phyloP scores from a whole-genome alignment of 2,888 invertebrate species.

The Hermaeophaga mercurialis region DNA sequence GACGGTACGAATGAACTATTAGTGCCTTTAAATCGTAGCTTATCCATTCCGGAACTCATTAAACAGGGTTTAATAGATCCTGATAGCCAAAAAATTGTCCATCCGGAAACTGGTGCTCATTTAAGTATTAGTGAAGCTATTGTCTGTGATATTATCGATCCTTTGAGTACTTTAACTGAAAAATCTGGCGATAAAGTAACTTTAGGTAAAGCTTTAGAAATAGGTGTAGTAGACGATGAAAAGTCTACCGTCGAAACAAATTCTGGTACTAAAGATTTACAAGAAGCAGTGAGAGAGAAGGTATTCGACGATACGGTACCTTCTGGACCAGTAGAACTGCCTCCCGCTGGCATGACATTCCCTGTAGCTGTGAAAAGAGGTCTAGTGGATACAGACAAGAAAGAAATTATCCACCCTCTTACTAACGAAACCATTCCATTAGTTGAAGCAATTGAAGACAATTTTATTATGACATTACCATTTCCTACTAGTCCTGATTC shows the following conservation, averaged over 20 bases:
- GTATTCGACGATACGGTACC: slow-evolving; percentile 62
- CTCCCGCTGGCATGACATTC: slow-evolving; percentile 83
- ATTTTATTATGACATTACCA: slow-evolving; percentile 81
- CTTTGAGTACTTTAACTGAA: slow-evolving; percentile 71
- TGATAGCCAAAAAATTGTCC: slow-evolving; percentile 74
- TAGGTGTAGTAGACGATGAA: slow-evolving; percentile 72
- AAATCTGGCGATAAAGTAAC: slow-evolving; percentile 70
- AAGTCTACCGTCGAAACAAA: slow-evolving; percentile 69
- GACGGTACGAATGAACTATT: slow-evolving; percentile 76
- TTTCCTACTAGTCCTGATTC: slow-evolving; percentile 71
- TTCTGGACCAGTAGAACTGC: slow-evolving; percentile 63
- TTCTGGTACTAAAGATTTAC: slow-evolving; percentile 67
- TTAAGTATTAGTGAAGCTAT: slow-evolving; percentile 84
- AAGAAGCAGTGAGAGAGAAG: slow-evolving; percentile 72
- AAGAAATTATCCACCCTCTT: slow-evolving; percentile 73
- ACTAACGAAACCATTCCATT: slow-evolving; percentile 70
- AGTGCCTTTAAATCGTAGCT: slow-evolving; percentile 78
- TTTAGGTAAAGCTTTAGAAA: slow-evolving; percentile 76
- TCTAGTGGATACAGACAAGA: slow-evolving; percentile 69
- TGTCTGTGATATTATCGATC: slow-evolving; percentile 86
- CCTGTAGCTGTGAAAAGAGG: slow-evolving; percentile 77
- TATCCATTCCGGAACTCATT: slow-evolving; percentile 83
- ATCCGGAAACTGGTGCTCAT: slow-evolving; percentile 83
- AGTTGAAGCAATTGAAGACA: slow-evolving; percentile 71
- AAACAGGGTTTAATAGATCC: slow-evolving; percentile 85